A percentile compares a stretch with the other conserved stretches of the same genome.
These are phyloP conservation scores for Ditylenchus dipsaci DNA, from an alignment of 1,140 invertebrate genomes.

Conservation along the genomic window DNA sequence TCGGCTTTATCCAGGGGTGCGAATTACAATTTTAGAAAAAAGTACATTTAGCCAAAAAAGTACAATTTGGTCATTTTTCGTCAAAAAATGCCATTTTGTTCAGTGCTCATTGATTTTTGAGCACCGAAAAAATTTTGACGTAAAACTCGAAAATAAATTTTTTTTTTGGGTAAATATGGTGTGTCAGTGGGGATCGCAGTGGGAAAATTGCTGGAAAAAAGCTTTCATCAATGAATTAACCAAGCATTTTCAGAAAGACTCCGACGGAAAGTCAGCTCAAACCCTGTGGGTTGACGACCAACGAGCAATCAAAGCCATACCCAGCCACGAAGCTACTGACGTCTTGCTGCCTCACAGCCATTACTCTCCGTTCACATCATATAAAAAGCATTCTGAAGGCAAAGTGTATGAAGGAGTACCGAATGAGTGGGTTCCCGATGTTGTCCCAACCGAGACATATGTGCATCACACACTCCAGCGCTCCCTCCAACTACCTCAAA, in stretches of 20 bases:
- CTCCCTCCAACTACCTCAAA: constrained; percentile 33
- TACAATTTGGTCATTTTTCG: too few relatives aligned
- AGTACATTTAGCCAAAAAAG: too few relatives aligned
- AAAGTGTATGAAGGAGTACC: constrained; percentile 40
- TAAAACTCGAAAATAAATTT: too few relatives aligned
- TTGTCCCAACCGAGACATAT: constrained; percentile 29
- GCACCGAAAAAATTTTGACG: too few relatives aligned
- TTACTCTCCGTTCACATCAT: background rate
- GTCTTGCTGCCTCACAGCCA: background rate
- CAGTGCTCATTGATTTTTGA: too few relatives aligned
- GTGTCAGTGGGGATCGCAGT: too few relatives aligned
- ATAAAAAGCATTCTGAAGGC: constrained; percentile 14
- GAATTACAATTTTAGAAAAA: too few relatives aligned
- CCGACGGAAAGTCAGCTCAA: constrained; percentile 6
- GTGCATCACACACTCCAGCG: constrained; percentile 43
- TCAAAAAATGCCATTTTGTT: too few relatives aligned
- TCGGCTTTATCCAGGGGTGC: too few relatives aligned
- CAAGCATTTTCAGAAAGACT: background rate
- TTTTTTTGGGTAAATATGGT: too few relatives aligned
- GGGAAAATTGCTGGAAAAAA: too few relatives aligned
- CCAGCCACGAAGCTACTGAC: background rate
- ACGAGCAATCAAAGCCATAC: background rate
- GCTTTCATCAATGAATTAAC: too few relatives aligned
- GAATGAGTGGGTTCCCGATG: constrained; percentile 43
- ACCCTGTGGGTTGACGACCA: constrained; percentile 5